phyloP scores from a whole-genome alignment of 2,113 vertebrate genomes.

The Fregata magnificens region DNA sequence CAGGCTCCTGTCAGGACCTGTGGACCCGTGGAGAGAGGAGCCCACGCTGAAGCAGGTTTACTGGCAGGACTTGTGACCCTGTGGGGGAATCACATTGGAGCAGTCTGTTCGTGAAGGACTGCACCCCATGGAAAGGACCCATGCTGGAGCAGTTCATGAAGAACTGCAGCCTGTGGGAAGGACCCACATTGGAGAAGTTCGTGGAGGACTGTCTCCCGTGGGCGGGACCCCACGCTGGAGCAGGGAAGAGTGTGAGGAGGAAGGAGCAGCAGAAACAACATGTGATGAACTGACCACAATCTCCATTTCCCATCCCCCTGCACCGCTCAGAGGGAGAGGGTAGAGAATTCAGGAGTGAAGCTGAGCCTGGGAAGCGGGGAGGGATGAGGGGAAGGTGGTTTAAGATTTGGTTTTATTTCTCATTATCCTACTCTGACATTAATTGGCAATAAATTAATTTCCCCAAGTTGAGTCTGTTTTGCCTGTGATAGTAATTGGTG shows the following conservation, averaged over 20 bases:
- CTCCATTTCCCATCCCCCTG: neutral
- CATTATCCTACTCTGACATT: neutral
- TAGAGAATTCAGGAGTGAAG: neutral
- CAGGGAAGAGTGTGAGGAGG: neutral
- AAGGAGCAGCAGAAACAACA: neutral
- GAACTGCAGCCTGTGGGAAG: neutral
- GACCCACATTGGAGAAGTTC: neutral
- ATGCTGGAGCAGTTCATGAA: neutral
- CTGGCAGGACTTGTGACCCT: neutral
- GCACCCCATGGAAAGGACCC: neutral
- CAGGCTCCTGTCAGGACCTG: neutral
- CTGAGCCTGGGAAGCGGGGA: neutral
- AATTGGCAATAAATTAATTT: neutral
- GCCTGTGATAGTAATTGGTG: neutral
- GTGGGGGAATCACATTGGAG: neutral
- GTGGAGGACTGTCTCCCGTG: no score
- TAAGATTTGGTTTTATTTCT: neutral
- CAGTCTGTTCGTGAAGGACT: no score
- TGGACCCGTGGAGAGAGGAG: no score
- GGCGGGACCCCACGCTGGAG: neutral
- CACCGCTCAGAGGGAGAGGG: fast-evolving
- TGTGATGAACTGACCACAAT: no score
- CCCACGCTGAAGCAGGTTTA: neutral
- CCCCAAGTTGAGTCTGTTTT: neutral
- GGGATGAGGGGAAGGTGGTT: neutral